Base-by-base conservation (phyloP, 2,113 vertebrate species). In the Smithornis capensis region DNA sequence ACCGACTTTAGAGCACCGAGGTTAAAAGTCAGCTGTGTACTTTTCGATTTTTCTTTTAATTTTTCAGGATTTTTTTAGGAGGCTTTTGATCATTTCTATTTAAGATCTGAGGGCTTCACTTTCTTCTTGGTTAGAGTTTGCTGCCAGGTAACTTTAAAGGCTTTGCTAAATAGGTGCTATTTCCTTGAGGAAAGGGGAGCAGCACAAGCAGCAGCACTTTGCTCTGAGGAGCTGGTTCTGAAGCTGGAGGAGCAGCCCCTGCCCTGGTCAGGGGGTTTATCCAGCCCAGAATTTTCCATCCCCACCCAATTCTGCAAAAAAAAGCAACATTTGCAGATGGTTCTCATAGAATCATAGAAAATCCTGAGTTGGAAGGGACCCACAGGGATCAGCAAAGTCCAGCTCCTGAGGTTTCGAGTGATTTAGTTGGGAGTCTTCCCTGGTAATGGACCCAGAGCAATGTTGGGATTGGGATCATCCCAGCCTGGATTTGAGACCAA, bases 21-120 rank as follows among this genome's bases (percentile, higher is more conserved):
- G 96, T 92, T 90, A 94, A 90, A 86, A 69, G 75, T 77, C 88
- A 83, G 75, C 82, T 47, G 64, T 68, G 64, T 62, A 33, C 47
- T 81, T 86, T 62, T 7, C 73, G 82, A 45, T 47, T 82, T 87
- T 52, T 44, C 62, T n/a, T 94, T 87, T 75, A 67, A 28, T 75
- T 94, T 94, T 83, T 52, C 38, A 28, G 33, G 13, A 12, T 4
- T 40, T 56, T 55, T 50, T 63, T 15, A 28, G 40, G n/a, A 55
- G 49, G 37, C 35, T 89, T 96, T 90, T 86, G 80, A 89, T 91
- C 55, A 29, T 84, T 94, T 95, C 0, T 89, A 50, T 87, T 81
- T 89, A 81, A 87, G 87, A 77, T 77, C 73, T 67, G 56, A 83
- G 92, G 87, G 27, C 84, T 86, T 81, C 3, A 3, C 56, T 87